These are phyloP conservation scores for Chrysolophus pictus DNA, from an alignment of 2,797 vertebrate species.

Conservation along the genomic window DNA sequence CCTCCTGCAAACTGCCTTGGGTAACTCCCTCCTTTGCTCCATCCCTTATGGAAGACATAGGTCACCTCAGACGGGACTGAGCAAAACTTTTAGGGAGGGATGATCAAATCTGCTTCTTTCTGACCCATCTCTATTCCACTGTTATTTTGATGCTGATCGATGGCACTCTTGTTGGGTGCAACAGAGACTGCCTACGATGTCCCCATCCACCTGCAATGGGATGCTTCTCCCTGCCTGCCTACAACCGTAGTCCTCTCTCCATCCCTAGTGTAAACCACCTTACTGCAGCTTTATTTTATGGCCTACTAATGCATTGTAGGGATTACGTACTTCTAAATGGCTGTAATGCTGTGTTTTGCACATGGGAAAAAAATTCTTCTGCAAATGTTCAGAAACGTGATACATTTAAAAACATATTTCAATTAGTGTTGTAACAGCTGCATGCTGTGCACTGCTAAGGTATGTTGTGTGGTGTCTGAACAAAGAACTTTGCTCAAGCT, in stretches of 20 bases:
- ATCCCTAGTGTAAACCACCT: background rate
- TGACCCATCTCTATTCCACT: background rate
- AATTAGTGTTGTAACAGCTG: constrained; percentile 72
- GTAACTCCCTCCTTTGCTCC: background rate
- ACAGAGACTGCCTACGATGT: too few relatives aligned
- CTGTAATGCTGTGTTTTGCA: constrained; percentile 9
- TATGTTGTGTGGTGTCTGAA: constrained; percentile 56
- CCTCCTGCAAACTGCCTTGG: background rate
- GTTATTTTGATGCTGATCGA: too few relatives aligned
- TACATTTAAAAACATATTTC: constrained; percentile 68
- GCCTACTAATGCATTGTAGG: constrained; percentile 5
- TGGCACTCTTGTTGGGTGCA: background rate
- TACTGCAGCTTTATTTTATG: constrained; percentile 21
- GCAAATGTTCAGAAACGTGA: constrained; percentile 26
- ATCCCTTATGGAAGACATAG: background rate
- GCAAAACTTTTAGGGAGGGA: background rate
- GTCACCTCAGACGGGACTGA: background rate
- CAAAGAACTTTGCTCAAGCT: constrained; percentile 68
- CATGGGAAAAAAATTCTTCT: background rate
- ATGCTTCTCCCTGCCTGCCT: background rate
- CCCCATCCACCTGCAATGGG: background rate
- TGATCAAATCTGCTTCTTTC: background rate
- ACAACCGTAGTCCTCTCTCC: rapidly evolving
- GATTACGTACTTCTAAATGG: background rate
- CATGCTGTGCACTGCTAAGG: background rate